Evolutionary conservation across 2,888 invertebrate species (phyloP), one percentile per base, ranked within the genome.

Genomic region (Zaprionus lineosus): DNA sequence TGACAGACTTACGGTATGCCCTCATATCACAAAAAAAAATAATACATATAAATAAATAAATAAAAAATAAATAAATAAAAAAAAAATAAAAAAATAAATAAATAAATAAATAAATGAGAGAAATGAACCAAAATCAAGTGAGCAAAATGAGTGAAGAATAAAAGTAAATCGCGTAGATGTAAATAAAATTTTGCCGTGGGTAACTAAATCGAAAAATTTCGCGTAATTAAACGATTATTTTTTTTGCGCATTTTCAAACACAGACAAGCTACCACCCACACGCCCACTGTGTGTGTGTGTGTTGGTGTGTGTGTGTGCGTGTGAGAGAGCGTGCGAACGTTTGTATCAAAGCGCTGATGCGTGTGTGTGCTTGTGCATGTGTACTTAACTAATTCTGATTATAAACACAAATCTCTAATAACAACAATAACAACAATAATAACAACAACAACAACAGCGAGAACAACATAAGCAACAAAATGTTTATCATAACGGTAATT

Each of bases 401-500:
- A 52, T 21, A 5, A 3, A 21, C 21, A 21, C 21, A 21, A 21
- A 21, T 7, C 21, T 21, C 3, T 24, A 15, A 41, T 6, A 12
- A 18, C 34, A 8, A 28, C 5, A 19, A 12, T 19, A 11, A 6
- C 44, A 46, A 37, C n/a, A 39, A 39, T 2, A 2, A 24, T 24
- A n/a, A n/a, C 4, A 65, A 52, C 41, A 59, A 31, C 50, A 40
- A 56, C 36, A 47, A 9, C 36, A n/a, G 40, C 12, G 29, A 39
- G 46, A 34, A 19, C 14, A 24, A 51, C 24, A 31, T 51, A 29
- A 7, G 31, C 71, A 82, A 40, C 79, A 87, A 86, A 78, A 90
- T 90, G 89, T 88, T 90, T 78, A 84, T 90, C 64, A 86, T 90
- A 58, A 90, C 90, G 55, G 89, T 90, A 60, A 84, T 90, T 51